Evolutionary conservation across 2,113 vertebrate genomes (phyloP), one percentile per base, ranked within the genome.

Genomic region (Muntiacus muntjak): DNA sequence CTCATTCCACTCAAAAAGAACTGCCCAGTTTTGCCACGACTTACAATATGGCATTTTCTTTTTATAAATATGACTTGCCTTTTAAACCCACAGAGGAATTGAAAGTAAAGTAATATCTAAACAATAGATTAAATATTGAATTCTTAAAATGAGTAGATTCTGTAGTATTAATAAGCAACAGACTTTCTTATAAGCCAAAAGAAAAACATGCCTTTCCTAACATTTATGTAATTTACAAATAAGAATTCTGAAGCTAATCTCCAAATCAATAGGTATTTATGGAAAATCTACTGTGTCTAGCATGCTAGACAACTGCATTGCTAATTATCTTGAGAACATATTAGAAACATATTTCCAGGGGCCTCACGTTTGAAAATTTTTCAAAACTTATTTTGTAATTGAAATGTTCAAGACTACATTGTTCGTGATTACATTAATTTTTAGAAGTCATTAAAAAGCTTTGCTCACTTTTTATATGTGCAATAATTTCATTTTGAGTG

Each of bases 361-460:
- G 45, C 62, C 96, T 94, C 76, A 95, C 3, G 28, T 93, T 93
- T 94, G n/a, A 90, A 95, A 87, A 52, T 89, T 76, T 64, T 67
- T 60, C 30, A 84, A n/a, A 25, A 4, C 4, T 47, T 85, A 30
- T 62, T 95, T 92, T 94, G 57, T 84, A 55, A 85, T 82, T 86
- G 54, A 95, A 96, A 91, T 94, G 2, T 87, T 85, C 28, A 62
- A 79, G 12, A 91, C 58, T 84, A 43, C 36, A 62, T 71, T 89
- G 50, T 45, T 82, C 21, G 2, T 91, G 74, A 57, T 58, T 88
- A 74, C 21, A 74, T 74, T 76, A 26, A 43, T 83, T 95, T 90
- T 28, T 21, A 92, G 89, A 84, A n/a, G 40, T 58, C 79, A 85
- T 82, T 47, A 97, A 58, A 91, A 97, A 83, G 16, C 9, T 91